These are phyloP conservation scores for Ophthalmolycus amberensis DNA, from an alignment of 2,113 vertebrate species.

Conservation along the genomic window DNA sequence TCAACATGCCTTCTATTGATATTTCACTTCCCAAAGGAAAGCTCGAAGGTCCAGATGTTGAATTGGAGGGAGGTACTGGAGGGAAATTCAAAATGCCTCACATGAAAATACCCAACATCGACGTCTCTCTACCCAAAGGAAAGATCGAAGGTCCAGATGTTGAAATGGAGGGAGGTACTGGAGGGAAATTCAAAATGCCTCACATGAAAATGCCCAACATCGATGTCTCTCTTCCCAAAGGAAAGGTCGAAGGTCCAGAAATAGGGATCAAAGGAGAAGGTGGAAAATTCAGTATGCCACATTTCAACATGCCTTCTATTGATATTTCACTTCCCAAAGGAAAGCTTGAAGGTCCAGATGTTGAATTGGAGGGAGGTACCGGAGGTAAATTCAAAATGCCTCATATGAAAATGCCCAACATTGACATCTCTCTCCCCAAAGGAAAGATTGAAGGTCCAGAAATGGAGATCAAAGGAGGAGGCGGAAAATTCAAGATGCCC, in stretches of 20 bases:
- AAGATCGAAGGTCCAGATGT: constrained; percentile 26
- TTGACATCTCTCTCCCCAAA: constrained; percentile 66
- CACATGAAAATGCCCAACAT: constrained; percentile 65
- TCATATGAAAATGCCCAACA: constrained; percentile 62
- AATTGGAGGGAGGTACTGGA: background rate
- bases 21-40: constrained; percentile 63
- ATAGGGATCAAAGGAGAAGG: background rate
- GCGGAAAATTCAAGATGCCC: constrained; percentile 1
- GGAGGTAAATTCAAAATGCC: constrained; percentile 53
- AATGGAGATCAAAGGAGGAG: background rate
- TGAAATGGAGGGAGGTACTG: constrained; percentile 42
- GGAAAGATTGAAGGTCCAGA: constrained; percentile 52
- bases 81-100: constrained; percentile 55
- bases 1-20: constrained; percentile 65
- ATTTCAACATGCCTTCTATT: constrained; percentile 50
- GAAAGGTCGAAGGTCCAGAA: constrained; percentile 48
- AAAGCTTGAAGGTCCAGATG: constrained; percentile 16
- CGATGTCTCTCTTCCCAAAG: constrained; percentile 50
- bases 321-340: constrained; percentile 56
- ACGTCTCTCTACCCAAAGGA: constrained; percentile 67
- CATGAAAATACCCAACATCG: constrained; percentile 45
- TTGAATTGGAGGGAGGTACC: constrained; percentile 44
- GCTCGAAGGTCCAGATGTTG: constrained; percentile 17
- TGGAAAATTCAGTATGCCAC: background rate
- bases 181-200: constrained; percentile 57